Evolutionary conservation across 2,797 vertebrate genomes (phyloP).

Genomic region (Myotis planiceps): DNA sequence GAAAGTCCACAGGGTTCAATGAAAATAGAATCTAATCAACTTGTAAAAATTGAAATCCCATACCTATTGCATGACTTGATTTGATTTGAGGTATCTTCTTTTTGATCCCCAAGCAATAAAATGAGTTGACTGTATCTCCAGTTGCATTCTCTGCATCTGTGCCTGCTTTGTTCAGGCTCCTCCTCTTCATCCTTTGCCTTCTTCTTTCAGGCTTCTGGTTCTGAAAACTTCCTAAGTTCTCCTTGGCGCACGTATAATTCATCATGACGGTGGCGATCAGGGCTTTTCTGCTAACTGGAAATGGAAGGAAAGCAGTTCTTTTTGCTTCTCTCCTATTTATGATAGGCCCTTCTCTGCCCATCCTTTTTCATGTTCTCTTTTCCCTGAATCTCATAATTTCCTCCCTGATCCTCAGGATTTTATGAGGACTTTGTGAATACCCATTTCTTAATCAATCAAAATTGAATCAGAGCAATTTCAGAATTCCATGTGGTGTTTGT

Average conservation of each 20-base stretch:
- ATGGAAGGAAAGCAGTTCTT: background rate
- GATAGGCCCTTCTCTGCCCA: background rate
- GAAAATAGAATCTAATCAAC: constrained; percentile 84
- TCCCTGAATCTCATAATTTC: background rate
- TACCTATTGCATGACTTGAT: constrained; percentile 71
- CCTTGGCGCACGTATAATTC: background rate
- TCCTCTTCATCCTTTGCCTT: background rate
- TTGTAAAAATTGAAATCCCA: constrained; percentile 80
- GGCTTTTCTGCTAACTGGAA: background rate
- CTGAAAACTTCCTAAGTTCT: background rate
- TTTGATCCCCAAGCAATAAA: constrained; percentile 79
- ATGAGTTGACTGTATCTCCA: constrained; percentile 57
- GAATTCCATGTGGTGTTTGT: background rate
- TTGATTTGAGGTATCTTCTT: constrained; percentile 75
- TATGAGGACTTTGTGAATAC: background rate
- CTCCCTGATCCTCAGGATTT: background rate
- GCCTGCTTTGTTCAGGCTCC: background rate
- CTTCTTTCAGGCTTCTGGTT: background rate
- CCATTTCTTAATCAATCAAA: constrained; percentile 18
- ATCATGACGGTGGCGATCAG: background rate
- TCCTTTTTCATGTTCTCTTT: background rate
- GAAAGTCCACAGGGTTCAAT: constrained; percentile 77
- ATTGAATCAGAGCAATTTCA: constrained; percentile 32
- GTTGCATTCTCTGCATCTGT: background rate
- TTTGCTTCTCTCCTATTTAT: background rate